These are phyloP conservation scores for Cherax destructor DNA, from an alignment of 1,140 invertebrate genomes.

Conservation along the genomic window DNA sequence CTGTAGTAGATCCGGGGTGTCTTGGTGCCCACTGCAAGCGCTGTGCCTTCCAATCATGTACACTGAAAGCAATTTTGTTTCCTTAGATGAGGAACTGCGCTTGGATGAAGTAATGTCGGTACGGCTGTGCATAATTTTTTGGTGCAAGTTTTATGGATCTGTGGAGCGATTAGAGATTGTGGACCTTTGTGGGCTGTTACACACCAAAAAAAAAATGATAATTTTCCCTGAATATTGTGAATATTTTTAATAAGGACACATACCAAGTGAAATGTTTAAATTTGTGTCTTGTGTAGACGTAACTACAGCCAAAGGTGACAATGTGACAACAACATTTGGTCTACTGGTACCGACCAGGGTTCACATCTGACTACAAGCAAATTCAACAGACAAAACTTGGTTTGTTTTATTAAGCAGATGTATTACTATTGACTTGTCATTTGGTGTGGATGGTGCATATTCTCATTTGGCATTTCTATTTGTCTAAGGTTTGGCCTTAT, in stretches of 20 bases:
- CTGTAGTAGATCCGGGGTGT: conserved; percentile 42
- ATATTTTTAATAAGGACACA: conserved; percentile 20
- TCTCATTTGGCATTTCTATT: conserved; percentile 11
- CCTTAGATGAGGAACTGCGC: conserved; percentile 62
- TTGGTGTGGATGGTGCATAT: conserved; percentile 22
- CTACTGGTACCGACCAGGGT: conserved; percentile 17
- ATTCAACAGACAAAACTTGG: conserved; percentile 11
- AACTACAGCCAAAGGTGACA: conserved; percentile 23
- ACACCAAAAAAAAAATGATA: not conserved
- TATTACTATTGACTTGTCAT: conserved; percentile 47
- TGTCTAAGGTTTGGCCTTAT: conserved; percentile 29
- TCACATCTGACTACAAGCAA: conserved; percentile 23
- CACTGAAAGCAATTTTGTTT: conserved; percentile 59
- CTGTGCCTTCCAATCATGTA: conserved; percentile 67
- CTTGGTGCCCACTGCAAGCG: conserved; percentile 58
- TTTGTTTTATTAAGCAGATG: conserved; percentile 37
- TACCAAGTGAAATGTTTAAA: conserved; percentile 26
- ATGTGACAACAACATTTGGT: conserved; percentile 16
- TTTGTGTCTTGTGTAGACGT: conserved; percentile 13
- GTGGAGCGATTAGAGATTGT: conserved; percentile 26
- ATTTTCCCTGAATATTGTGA: conserved; percentile 25
- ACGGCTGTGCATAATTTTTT: conserved; percentile 61
- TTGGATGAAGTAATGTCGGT: conserved; percentile 64
- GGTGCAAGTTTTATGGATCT: conserved; percentile 58
- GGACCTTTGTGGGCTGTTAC: conserved; percentile 33